These are phyloP conservation scores for Idaea aversata DNA, from an alignment of 2,888 invertebrate genomes.

Conservation along the genomic window DNA sequence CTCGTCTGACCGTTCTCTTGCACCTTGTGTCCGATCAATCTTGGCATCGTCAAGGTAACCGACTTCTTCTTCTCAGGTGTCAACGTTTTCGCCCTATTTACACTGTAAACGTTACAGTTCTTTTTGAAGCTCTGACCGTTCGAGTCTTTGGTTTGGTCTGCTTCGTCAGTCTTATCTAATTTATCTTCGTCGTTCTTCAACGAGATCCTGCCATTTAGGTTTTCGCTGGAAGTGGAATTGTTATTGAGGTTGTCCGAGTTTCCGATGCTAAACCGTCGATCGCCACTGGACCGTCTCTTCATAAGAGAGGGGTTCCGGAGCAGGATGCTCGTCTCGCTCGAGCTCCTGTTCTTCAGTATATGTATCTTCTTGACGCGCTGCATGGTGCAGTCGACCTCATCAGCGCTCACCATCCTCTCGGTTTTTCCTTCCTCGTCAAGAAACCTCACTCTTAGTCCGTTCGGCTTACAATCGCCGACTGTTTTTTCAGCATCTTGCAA, in stretches of 20 bases:
- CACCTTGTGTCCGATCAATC: slow-evolving; percentile 57
- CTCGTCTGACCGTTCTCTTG: slow-evolving; percentile 53
- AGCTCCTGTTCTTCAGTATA: slow-evolving; percentile 74
- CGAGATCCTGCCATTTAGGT: slow-evolving; percentile 55
- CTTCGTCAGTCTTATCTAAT: slow-evolving; percentile 61
- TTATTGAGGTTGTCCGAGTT: slow-evolving; percentile 62
- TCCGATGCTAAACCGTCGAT: slow-evolving; percentile 60
- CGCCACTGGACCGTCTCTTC: slow-evolving; percentile 59
- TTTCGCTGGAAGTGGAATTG: slow-evolving; percentile 64
- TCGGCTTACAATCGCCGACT: slow-evolving; percentile 53
- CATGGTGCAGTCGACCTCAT: slow-evolving; percentile 70
- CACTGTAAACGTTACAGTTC: slow-evolving; percentile 76
- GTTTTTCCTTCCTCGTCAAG: slow-evolving; percentile 75
- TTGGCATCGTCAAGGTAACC: slow-evolving; percentile 64
- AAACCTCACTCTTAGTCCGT: slow-evolving; percentile 71
- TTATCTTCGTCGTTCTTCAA: slow-evolving; percentile 45
- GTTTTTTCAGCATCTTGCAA: slow-evolving; percentile 63
- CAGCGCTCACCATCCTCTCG: slow-evolving; percentile 69
- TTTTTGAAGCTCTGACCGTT: slow-evolving; percentile 66
- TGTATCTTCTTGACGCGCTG: slow-evolving; percentile 73
- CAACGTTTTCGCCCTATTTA: slow-evolving; percentile 73
- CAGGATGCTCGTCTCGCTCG: slow-evolving; percentile 74
- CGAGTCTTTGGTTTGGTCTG: slow-evolving; percentile 68
- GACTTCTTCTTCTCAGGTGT: slow-evolving; percentile 67
- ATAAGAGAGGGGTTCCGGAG: slow-evolving; percentile 68